Evolutionary conservation across 2,113 vertebrate species (phyloP), one percentile per base, ranked within the genome.

Genomic region (Ammodytes marinus): DNA sequence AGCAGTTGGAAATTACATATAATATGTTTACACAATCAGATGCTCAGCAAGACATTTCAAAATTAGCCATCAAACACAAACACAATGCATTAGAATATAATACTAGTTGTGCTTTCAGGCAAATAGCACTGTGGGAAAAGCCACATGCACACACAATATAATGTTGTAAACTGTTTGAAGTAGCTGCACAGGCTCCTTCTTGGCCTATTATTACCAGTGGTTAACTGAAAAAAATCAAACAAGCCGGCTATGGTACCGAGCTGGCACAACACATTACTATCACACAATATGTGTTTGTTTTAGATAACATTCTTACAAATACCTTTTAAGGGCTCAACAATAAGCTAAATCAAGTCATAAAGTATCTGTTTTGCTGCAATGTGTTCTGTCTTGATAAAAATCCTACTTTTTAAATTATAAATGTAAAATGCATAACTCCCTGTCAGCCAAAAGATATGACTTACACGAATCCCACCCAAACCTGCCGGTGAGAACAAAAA

Each of bases 81-180:
- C 77, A 45, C 50, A 66, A 58, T 45, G 17, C 71, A 79, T 79
- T 71, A 69, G 47, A 10, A 49, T 67, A n/a, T 49, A 70, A 55
- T 53, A 57, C 14, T 27, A 2, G 39, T 39, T 80, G 83, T 39
- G 50, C 19, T 59, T 67, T 54, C 11, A 60, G 50, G 54, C 70
- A 37, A 61, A 70, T 37, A 8, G 39, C 46, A 17, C 77, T 40
- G 8, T 53, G 61, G 68, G 55, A 64, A 47, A 3, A 37, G 10
- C 35, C 63, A 45, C 55, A 70, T 19, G 8, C 49, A 60, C 17
- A 7, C 12, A 3, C 17, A 63, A 8, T 35, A 15, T 39, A 27
- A 43, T 19, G 55, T 64, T 39, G 45, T 59, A 55, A 75, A 49
- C 42, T 27, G 13, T 45, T 65, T 73, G 65, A 65, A 69, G 19